These are phyloP conservation scores for Hystrix cristata DNA, from an alignment of 2,113 vertebrate genomes.

Conservation along the genomic window DNA sequence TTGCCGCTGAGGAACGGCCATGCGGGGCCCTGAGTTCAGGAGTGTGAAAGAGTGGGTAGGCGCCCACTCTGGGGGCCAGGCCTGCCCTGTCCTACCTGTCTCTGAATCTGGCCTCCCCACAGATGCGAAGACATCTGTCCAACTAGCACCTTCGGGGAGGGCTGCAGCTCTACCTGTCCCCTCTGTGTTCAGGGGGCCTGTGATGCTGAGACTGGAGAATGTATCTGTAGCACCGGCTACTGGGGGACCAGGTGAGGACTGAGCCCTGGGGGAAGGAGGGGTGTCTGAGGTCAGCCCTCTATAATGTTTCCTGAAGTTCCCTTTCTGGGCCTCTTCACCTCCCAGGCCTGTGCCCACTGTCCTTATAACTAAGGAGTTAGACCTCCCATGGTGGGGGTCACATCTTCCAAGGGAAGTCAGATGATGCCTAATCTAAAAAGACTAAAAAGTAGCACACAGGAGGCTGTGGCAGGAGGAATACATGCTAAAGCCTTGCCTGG, in stretches of 20 bases:
- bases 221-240: conserved; percentile 93
- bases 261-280: accelerated
- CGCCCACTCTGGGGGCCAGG: neutral
- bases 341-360: neutral
- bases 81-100: neutral
- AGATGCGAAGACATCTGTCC: conserved; percentile 94
- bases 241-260: conserved; percentile 93
- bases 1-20: neutral
- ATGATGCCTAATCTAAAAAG: neutral
- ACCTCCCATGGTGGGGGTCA: neutral
- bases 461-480: neutral
- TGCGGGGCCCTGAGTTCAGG: neutral
- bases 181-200: conserved; percentile 92
- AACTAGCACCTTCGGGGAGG: conserved; percentile 90
- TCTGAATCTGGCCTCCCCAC: conserved; percentile 54
- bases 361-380: neutral
- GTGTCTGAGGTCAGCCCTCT: neutral
- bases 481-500: neutral
- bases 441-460: neutral
- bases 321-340: neutral
- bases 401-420: neutral
- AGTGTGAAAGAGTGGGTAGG: neutral
- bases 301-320: neutral
- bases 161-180: conserved; percentile 90
- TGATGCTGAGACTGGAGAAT: conserved; percentile 93